These are phyloP conservation scores for Poeciliopsis turrubarensis DNA, from an alignment of 2,113 vertebrate genomes.

Conservation along the genomic window DNA sequence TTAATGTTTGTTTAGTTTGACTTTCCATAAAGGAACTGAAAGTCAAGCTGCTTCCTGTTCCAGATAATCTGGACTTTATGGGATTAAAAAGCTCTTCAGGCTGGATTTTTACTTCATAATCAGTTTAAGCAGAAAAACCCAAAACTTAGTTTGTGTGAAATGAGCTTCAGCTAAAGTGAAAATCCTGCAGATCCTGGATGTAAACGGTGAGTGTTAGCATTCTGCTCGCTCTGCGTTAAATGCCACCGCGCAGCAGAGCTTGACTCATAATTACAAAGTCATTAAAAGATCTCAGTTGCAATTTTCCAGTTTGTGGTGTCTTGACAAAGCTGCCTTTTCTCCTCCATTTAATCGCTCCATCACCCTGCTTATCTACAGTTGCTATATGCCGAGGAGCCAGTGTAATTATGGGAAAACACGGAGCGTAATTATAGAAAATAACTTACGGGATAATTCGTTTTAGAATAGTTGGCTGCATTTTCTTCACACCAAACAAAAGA, in stretches of 20 bases:
- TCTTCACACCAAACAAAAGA: conserved; percentile 18
- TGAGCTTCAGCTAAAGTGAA: conserved; percentile 8
- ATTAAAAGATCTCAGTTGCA: conserved; percentile 61
- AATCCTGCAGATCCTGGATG: not conserved
- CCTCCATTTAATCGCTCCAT: conserved; percentile 56
- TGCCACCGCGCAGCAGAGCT: conserved; percentile 46
- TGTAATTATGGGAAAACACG: conserved; percentile 55
- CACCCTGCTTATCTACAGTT: conserved; percentile 43
- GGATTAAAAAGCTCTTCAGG: not conserved
- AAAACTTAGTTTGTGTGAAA: conserved; percentile 5
- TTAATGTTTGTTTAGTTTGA: not conserved
- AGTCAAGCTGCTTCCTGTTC: not conserved
- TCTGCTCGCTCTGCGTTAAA: conserved; percentile 28
- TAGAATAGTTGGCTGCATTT: conserved; percentile 33
- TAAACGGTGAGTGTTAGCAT: conserved; percentile 44
- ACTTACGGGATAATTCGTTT: conserved; percentile 46
- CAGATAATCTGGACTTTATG: not conserved
- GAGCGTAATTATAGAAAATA: conserved; percentile 59
- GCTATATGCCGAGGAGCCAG: conserved; percentile 37
- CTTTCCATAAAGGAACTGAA: not conserved
- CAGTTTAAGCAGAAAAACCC: conserved; percentile 4
- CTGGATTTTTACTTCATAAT: not conserved
- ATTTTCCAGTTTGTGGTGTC: conserved; percentile 64
- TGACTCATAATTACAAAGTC: conserved; percentile 59
- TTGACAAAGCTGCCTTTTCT: conserved; percentile 54